Evolutionary conservation across 64 coral and sea anemone genomes (phyloP).

Genomic region (Pachyseris speciosa): DNA sequence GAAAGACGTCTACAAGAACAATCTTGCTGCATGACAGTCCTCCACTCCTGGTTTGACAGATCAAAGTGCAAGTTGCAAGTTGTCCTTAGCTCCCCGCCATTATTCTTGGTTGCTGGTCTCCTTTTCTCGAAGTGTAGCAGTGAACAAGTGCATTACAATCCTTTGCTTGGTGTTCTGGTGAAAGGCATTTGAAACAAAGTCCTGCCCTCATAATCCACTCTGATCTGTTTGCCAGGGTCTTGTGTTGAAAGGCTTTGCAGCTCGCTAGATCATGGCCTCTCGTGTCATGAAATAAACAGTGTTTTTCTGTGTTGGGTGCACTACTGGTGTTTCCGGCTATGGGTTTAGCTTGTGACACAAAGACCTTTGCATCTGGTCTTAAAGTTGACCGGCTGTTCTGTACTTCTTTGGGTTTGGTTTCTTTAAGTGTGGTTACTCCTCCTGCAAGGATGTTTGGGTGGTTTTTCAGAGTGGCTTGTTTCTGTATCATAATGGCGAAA

Average conservation of each 20-base stretch:
- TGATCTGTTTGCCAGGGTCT: slow-evolving; percentile 4
- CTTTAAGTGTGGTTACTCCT: background rate
- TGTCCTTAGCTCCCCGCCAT: background rate
- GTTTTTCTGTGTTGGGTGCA: background rate
- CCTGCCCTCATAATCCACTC: slow-evolving; percentile 47
- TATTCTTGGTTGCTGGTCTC: background rate
- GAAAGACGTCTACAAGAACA: slow-evolving; percentile 13
- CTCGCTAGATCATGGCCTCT: slow-evolving; percentile 22
- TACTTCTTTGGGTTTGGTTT: background rate
- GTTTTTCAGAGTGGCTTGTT: slow-evolving; percentile 31
- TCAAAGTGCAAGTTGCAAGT: slow-evolving; percentile 9
- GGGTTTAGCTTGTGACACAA: background rate
- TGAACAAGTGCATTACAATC: slow-evolving; percentile 1
- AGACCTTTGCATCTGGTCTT: background rate
- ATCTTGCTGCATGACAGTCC: slow-evolving; percentile 30
- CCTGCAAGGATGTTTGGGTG: slow-evolving; percentile 42
- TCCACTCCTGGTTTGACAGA: background rate
- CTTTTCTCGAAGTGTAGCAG: slow-evolving; percentile 41
- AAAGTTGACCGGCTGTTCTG: no score
- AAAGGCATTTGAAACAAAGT: slow-evolving; percentile 62
- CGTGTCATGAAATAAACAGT: slow-evolving; percentile 31
- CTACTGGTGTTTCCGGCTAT: background rate
- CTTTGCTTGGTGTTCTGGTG: slow-evolving; percentile 8
- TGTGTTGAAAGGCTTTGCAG: slow-evolving; percentile 43
- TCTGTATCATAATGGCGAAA: slow-evolving; percentile 39